Conservation (phyloP, 92 coral and sea anemone genomes). For the Plumapathes pennacea region DNA sequence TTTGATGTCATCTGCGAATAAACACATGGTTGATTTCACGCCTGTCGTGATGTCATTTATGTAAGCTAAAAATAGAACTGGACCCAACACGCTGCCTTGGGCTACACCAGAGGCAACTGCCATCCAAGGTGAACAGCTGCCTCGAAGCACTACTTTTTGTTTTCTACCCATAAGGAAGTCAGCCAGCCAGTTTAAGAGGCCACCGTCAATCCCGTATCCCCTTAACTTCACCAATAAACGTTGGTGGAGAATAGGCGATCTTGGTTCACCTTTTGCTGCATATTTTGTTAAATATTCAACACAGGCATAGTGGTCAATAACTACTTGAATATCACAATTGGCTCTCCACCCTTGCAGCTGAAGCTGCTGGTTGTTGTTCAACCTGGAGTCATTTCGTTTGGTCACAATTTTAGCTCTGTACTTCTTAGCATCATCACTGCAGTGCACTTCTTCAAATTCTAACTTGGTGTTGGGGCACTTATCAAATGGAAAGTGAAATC, state of each 20-base stretch:
- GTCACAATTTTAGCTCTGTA: slow-evolving; percentile 71
- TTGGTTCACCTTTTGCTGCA: slow-evolving; percentile 60
- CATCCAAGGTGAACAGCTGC: too few species aligned
- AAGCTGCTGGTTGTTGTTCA: slow-evolving; percentile 70
- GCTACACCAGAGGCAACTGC: too few species aligned
- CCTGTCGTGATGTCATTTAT: too few species aligned
- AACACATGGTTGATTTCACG: too few species aligned
- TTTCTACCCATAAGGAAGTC: too few species aligned
- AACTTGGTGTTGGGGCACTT: slow-evolving; percentile 55
- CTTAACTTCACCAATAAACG: too few species aligned
- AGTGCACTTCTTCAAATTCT: slow-evolving; percentile 42
- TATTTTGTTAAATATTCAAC: slow-evolving; percentile 54
- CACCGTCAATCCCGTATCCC: too few species aligned
- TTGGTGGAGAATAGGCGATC: slow-evolving; percentile 36
- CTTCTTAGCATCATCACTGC: slow-evolving; percentile 16
- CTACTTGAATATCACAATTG: slow-evolving; percentile 77
- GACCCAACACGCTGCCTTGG: too few species aligned
- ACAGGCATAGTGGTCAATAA: slow-evolving; percentile 64
- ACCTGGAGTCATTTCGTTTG: slow-evolving; percentile 61
- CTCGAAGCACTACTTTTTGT: too few species aligned
- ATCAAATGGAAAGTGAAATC: slow-evolving; percentile 69
- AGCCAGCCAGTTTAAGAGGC: too few species aligned
- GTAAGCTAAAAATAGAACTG: too few species aligned
- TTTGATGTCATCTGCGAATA: too few species aligned
- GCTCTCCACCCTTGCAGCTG: slow-evolving; percentile 80